Base-by-base conservation (phyloP, 2,797 vertebrate species). In the Gallinago stenura region DNA sequence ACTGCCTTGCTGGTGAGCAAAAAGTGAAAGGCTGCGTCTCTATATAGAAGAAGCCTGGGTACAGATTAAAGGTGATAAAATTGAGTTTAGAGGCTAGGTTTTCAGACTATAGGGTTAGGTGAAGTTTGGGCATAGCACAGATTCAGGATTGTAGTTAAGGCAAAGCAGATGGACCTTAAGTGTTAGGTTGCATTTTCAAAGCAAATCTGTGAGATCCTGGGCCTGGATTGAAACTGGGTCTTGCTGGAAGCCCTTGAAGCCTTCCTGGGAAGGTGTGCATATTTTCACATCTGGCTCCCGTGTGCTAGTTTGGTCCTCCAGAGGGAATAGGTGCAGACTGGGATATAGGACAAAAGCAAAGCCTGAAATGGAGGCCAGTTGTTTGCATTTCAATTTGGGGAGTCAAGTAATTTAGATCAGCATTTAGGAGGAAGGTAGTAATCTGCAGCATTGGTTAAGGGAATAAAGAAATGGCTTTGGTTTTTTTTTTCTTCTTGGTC, bases 261-360 rank as follows among this genome's bases (percentile, higher is more conserved):
- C 45, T 96, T 78, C 58, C 43, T 61, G 46, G 60, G 68, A 84
- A 85, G 41, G 22, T 1, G 4, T 83, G 41, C 4, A 3, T 77
- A 72, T 75, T 93, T 73, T 70, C 82, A 77, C 22, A 58, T 83
- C 75, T 66, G 82, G 25, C 8, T 94, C 8, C 53, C 35, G 28
- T 64, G 89, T 95, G 87, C 93, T 89, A 95, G 53, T 95, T 97
- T 87, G 89, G 65, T 33, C 41, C 16, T 94, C 87, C 56, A 33
- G 76, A 87, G 93, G 78, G 91, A 92, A 93, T 76, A 73, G 53
- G 41, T 39, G 26, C 0, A 0, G 72, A 87, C 8, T 82, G 61
- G 65, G 50, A 93, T 89, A 41, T 41, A 95, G 87, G 50, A 65
- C 83, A 91, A 87, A 95, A 89, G 53, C 53, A 89, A 89, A 91